A percentile compares a stretch with the other conserved stretches of the same genome.
These are phyloP conservation scores for Montipora efflorescens DNA, from an alignment of 64 coral and sea anemone genomes.

Conservation along the genomic window DNA sequence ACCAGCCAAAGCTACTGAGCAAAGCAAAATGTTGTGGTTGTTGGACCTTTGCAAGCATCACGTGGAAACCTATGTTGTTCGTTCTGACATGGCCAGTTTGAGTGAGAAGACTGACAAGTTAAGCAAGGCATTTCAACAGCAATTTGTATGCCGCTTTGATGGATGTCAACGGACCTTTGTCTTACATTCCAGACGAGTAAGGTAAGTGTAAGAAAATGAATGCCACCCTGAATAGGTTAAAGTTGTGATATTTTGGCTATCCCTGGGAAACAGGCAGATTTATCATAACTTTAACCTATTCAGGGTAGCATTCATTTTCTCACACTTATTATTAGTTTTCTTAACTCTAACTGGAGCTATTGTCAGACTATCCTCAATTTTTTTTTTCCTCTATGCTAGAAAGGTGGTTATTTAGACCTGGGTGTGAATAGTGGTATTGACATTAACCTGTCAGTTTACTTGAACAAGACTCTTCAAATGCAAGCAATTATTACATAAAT, in stretches of 20 bases:
- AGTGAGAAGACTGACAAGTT: slow-evolving; percentile 5
- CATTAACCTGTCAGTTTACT: background rate
- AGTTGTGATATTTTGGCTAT: background rate
- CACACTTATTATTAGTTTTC: slow-evolving; percentile 2
- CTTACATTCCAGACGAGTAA: slow-evolving; percentile 53
- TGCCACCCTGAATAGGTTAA: background rate
- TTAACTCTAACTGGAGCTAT: background rate
- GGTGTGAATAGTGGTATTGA: slow-evolving; percentile 8
- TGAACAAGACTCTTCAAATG: slow-evolving; percentile 13
- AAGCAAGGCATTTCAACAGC: background rate
- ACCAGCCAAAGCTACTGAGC: background rate
- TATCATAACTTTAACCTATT: background rate
- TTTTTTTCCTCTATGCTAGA: no score
- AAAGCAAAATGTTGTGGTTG: slow-evolving; percentile 52
- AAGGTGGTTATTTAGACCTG: background rate
- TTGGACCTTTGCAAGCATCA: slow-evolving; percentile 49
- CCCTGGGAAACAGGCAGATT: background rate
- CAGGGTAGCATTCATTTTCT: slow-evolving; percentile 3
- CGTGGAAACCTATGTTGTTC: slow-evolving; percentile 29
- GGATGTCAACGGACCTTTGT: slow-evolving; percentile 30
- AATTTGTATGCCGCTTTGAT: slow-evolving; percentile 26
- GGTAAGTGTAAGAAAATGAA: slow-evolving; percentile 27
- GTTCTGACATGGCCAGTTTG: background rate
- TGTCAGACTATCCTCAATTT: background rate
- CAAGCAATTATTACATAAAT: background rate